Conservation (phyloP, 53 echinoderm and acorn worm species). For the Echinometra lucunter region DNA sequence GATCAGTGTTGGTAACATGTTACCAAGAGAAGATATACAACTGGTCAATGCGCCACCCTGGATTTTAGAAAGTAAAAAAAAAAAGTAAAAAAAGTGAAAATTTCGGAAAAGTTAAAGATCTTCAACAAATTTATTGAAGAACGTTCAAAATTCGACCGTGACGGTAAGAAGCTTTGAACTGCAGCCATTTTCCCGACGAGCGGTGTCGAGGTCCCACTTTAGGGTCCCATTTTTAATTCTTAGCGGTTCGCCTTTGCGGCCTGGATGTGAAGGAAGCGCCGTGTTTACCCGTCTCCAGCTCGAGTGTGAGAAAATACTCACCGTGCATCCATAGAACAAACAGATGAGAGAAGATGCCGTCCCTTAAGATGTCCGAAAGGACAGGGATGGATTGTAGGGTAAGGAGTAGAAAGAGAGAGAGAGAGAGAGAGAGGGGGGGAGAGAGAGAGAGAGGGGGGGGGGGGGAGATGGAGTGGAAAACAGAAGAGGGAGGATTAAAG, state of each 20-base stretch:
- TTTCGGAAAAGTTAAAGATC: too few relatives aligned
- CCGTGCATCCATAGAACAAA: neutral
- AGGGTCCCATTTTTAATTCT: neutral
- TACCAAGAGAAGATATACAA: neutral
- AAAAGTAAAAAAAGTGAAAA: too few relatives aligned
- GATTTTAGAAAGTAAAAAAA: too few relatives aligned
- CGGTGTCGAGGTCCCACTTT: too few relatives aligned
- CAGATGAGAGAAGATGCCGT: neutral
- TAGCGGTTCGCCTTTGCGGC: neutral
- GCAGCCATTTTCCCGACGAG: neutral
- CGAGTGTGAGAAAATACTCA: conserved; percentile 18
- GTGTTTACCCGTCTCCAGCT: neutral
- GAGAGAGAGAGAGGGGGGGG: neutral
- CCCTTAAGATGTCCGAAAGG: neutral
- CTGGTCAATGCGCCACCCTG: neutral
- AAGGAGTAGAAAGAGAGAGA: neutral
- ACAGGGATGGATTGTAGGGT: neutral
- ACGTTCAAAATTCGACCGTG: neutral
- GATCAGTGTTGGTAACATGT: neutral
- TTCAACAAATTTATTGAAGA: neutral
- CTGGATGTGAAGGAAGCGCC: neutral
- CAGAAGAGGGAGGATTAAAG: neutral
- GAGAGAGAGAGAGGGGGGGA: neutral
- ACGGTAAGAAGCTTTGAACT: neutral
- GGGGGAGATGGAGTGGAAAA: too few relatives aligned